Evolutionary conservation across 2,113 vertebrate genomes (phyloP).

Genomic region (Pyxicephalus adspersus): DNA sequence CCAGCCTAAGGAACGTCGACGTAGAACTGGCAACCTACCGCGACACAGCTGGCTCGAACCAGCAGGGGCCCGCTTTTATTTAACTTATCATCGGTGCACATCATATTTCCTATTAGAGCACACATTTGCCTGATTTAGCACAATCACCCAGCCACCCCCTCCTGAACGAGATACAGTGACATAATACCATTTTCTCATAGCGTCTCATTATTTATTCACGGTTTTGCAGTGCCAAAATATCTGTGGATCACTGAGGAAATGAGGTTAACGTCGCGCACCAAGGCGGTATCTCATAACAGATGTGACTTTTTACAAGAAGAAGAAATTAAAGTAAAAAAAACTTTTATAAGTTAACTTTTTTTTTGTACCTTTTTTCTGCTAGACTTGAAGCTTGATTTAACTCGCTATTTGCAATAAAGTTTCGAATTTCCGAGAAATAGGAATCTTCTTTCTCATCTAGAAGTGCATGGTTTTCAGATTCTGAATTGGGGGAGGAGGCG

Average conservation of each 20-base stretch:
- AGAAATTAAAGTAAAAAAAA: neutral
- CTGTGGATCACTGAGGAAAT: constrained; percentile 25
- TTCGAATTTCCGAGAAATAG: constrained; percentile 98
- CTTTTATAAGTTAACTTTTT: neutral
- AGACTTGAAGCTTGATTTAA: constrained; percentile 87
- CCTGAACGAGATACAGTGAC: neutral
- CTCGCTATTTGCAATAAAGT: constrained; percentile 98
- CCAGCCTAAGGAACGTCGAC: constrained; percentile 1
- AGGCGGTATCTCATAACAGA: neutral
- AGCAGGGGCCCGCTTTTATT: neutral
- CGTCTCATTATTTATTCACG: constrained; percentile 15
- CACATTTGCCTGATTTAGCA: constrained; percentile 2
- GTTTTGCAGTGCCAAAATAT: neutral
- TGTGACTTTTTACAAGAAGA: neutral
- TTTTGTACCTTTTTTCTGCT: constrained; percentile 86
- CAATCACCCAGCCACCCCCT: neutral
- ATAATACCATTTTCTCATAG: constrained; percentile 10
- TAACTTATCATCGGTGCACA: constrained; percentile 26
- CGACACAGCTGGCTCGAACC: constrained; percentile 8
- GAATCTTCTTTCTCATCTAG: constrained; percentile 99
- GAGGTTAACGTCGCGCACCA: neutral
- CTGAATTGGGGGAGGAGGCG: constrained; percentile 92
- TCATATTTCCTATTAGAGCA: constrained; percentile 8
- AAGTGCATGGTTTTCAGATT: constrained; percentile 99
- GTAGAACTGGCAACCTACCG: neutral